These are phyloP conservation scores for Ameiurus melas DNA, from an alignment of 2,113 vertebrate species.

Conservation along the genomic window DNA sequence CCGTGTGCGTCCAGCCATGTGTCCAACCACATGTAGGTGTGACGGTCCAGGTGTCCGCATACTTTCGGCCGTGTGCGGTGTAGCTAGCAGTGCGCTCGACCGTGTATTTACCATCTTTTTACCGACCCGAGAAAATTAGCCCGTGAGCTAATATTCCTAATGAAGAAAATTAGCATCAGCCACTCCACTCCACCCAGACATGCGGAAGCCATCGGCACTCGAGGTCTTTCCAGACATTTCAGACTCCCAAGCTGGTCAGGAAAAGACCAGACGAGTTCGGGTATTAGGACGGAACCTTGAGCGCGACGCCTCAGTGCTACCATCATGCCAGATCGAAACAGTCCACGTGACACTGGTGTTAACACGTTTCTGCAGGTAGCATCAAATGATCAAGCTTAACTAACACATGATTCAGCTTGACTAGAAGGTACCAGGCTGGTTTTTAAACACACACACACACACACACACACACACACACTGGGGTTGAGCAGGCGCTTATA, in stretches of 20 bases:
- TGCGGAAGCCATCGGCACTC: neutral
- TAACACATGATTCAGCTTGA: neutral
- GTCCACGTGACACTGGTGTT: neutral
- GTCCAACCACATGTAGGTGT: neutral
- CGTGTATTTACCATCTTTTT: neutral
- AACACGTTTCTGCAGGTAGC: neutral
- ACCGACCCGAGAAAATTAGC: neutral
- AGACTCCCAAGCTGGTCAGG: neutral
- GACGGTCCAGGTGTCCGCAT: neutral
- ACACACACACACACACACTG: constrained; percentile 8
- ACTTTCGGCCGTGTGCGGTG: neutral
- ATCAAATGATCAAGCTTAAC: neutral
- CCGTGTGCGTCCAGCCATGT: neutral
- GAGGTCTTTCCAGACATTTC: neutral
- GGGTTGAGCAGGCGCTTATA: neutral
- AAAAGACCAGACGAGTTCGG: neutral
- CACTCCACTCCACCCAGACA: neutral
- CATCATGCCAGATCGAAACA: neutral
- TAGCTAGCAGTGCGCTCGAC: neutral
- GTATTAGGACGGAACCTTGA: neutral
- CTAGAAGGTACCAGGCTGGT: neutral
- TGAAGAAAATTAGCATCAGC: no score
- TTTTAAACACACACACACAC: neutral
- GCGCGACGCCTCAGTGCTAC: neutral
- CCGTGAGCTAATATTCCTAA: neutral